Evolutionary conservation across 2,888 invertebrate genomes (phyloP).

Genomic region (Uloborus plumipes): DNA sequence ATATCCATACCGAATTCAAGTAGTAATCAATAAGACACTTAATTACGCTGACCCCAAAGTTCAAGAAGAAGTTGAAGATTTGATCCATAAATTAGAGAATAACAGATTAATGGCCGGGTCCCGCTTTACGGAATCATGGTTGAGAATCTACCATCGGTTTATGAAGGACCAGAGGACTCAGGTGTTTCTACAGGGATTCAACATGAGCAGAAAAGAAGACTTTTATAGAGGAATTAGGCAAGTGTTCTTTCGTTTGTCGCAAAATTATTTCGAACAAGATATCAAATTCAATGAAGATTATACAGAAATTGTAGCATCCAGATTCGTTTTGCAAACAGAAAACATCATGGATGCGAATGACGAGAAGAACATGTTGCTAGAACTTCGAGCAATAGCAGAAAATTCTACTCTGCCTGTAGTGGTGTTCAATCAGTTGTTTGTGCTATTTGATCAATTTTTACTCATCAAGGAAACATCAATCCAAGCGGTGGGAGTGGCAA

Average conservation of each 20-base stretch:
- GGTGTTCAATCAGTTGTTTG: conserved; percentile 95
- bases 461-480: conserved; percentile 88
- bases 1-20: conserved; percentile 90
- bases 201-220: conserved; percentile 80
- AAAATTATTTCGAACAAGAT: conserved; percentile 80
- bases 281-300: conserved; percentile 84
- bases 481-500: conserved; percentile 90
- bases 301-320: conserved; percentile 83
- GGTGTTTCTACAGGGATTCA: conserved; percentile 78
- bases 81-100: conserved; percentile 83
- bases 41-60: conserved; percentile 85
- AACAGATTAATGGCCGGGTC: conserved; percentile 81
- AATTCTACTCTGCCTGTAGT: conserved; percentile 86
- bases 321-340: conserved; percentile 89
- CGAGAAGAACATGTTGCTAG: conserved; percentile 90
- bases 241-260: conserved; percentile 71
- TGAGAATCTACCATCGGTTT: conserved; percentile 84
- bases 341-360: conserved; percentile 91
- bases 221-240: conserved; percentile 84
- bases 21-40: conserved; percentile 83
- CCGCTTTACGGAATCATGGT: conserved; percentile 89
- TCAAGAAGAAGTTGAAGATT: conserved; percentile 82
- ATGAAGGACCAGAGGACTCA: conserved; percentile 79
- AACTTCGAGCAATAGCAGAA: conserved; percentile 81
- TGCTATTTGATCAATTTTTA: conserved; percentile 94